These are phyloP conservation scores for Eretmochelys imbricata DNA, from an alignment of 2,113 vertebrate species.

Conservation along the genomic window DNA sequence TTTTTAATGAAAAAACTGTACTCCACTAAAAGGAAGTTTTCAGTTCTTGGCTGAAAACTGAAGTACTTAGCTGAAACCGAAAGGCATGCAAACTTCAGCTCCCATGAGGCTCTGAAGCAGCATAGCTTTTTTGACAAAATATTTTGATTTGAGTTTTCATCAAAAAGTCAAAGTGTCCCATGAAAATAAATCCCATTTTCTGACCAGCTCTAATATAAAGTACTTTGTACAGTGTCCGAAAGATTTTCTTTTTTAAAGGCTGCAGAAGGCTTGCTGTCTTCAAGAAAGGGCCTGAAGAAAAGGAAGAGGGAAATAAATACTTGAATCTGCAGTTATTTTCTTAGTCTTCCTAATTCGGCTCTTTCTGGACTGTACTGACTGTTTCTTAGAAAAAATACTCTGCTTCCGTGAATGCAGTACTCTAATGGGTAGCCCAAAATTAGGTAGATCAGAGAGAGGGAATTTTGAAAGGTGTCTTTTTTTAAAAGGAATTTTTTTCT, in stretches of 20 bases:
- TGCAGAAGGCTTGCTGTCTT: background rate
- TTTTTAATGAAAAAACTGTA: no score
- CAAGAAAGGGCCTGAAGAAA: slow-evolving; percentile 41
- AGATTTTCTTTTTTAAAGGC: slow-evolving; percentile 6
- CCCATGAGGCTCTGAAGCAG: no score
- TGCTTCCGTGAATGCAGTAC: background rate
- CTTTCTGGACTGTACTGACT: background rate
- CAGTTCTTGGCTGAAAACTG: no score
- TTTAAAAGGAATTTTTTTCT: background rate
- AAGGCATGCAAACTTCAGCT: no score
- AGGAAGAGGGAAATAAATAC: background rate
- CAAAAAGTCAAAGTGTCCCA: background rate
- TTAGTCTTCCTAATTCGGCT: slow-evolving; percentile 36
- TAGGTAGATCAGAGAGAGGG: background rate
- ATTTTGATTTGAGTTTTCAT: background rate
- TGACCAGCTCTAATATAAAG: background rate
- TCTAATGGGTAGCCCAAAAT: background rate
- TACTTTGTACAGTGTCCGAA: background rate
- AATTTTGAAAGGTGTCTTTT: background rate
- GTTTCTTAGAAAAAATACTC: background rate
- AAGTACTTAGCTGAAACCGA: background rate
- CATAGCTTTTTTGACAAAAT: background rate
- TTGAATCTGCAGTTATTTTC: slow-evolving; percentile 44
- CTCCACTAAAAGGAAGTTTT: no score
- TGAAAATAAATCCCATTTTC: slow-evolving; percentile 30